Conservation (phyloP, 2,888 invertebrate species). For the Orthonevra nobilis region DNA sequence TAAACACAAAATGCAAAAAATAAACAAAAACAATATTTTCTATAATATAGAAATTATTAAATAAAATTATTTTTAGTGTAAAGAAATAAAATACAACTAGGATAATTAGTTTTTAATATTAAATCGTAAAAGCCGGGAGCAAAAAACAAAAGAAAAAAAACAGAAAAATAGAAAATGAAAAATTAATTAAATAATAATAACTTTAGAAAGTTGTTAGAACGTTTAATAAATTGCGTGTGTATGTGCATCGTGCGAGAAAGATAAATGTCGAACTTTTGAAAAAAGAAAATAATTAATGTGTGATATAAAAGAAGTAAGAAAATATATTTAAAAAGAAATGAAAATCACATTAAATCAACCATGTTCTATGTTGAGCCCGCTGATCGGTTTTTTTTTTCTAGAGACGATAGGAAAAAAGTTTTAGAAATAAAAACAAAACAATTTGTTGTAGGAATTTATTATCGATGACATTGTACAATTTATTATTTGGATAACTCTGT, state of each 20-base stretch:
- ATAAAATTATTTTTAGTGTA: constrained; percentile 52
- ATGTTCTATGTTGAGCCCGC: constrained; percentile 33
- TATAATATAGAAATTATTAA: constrained; percentile 59
- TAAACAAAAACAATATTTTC: constrained; percentile 47
- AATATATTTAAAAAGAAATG: constrained; percentile 8
- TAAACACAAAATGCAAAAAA: constrained; percentile 12
- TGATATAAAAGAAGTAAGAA: constrained; percentile 43
- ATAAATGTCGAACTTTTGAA: constrained; percentile 6
- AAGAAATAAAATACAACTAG: constrained; percentile 32
- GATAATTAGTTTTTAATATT: constrained; percentile 46
- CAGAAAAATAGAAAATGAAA: too few relatives aligned
- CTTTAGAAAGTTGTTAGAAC: constrained; percentile 15
- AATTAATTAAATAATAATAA: too few relatives aligned
- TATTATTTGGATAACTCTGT: constrained; percentile 28
- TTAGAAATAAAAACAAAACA: constrained; percentile 60
- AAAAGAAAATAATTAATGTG: constrained; percentile 25
- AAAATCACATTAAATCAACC: constrained; percentile 23
- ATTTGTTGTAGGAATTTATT: constrained; percentile 51
- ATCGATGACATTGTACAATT: constrained; percentile 37
- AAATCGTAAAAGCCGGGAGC: constrained; percentile 60
- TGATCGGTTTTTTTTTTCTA: constrained; percentile 30
- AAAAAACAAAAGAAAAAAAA: constrained; percentile 35
- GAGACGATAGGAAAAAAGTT: constrained; percentile 29
- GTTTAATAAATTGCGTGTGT: constrained; percentile 12
- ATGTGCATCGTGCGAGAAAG: constrained; percentile 29